Percentiles rank a stretch among this genome's conserved stretches.
These are phyloP conservation scores for Neoarius graeffei DNA, from an alignment of 2,113 vertebrate species.

Conservation along the genomic window DNA sequence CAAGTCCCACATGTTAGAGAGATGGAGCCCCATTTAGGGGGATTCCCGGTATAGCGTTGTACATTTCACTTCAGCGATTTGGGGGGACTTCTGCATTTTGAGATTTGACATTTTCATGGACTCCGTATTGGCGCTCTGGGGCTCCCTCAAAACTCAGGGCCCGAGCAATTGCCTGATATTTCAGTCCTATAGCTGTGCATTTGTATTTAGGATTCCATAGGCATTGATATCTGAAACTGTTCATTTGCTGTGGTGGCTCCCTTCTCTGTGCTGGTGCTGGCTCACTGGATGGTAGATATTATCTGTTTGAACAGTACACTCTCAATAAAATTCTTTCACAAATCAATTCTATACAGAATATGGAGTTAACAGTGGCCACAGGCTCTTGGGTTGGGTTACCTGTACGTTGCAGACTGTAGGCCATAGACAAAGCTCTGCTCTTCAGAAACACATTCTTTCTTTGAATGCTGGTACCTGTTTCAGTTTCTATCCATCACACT, in stretches of 20 bases:
- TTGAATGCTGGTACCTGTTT: background rate
- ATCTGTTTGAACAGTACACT: background rate
- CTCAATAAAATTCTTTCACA: background rate
- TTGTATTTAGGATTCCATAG: background rate
- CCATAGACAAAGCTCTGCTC: background rate
- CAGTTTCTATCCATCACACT: background rate
- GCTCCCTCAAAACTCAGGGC: background rate
- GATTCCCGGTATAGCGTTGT: background rate
- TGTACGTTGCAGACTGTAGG: background rate
- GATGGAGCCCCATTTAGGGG: background rate
- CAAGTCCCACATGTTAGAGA: background rate
- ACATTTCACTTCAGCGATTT: background rate
- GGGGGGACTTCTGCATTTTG: no score
- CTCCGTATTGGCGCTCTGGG: background rate
- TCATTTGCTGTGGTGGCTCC: background rate
- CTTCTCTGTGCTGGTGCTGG: background rate
- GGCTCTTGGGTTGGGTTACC: background rate
- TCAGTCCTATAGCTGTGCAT: background rate
- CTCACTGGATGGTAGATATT: background rate
- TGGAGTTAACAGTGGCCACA: no score
- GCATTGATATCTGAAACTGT: background rate
- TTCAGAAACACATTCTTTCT: background rate
- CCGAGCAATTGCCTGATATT: background rate
- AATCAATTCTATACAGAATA: no score
- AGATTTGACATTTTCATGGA: background rate